Evolutionary conservation across 2,113 vertebrate genomes (phyloP).

Genomic region (Lepus europaeus): DNA sequence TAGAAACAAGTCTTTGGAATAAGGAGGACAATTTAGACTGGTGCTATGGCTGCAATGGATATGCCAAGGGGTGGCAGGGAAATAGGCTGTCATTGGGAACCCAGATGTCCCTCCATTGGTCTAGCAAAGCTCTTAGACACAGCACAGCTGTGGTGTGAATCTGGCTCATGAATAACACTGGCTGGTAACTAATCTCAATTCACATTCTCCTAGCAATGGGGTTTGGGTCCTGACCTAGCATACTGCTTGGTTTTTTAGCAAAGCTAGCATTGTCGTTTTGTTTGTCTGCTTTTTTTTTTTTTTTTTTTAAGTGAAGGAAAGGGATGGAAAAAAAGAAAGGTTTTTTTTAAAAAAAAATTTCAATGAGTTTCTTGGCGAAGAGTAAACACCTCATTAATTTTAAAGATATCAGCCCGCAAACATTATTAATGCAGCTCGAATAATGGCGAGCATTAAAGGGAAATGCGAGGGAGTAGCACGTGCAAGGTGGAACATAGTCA

Average conservation of each 20-base stretch:
- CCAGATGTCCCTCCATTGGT: not conserved
- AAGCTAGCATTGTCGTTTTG: not conserved
- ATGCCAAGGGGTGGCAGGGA: not conserved
- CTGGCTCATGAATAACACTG: too few species aligned
- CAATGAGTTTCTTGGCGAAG: slow-evolving; percentile 82
- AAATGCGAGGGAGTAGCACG: slow-evolving; percentile 70
- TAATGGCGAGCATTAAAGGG: slow-evolving; percentile 83
- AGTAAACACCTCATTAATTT: slow-evolving; percentile 89
- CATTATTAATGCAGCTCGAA: slow-evolving; percentile 84
- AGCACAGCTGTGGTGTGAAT: not conserved
- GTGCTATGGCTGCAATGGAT: not conserved
- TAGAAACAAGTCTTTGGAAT: not conserved
- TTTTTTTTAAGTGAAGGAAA: not conserved
- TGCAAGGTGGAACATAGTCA: slow-evolving; percentile 62
- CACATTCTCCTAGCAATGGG: not conserved
- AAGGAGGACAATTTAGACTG: not conserved
- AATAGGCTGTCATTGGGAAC: not conserved
- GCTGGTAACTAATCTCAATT: not conserved
- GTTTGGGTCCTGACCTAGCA: not conserved
- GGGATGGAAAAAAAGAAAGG: not conserved
- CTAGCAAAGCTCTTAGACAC: not conserved
- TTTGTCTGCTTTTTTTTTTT: slow-evolving; percentile 8
- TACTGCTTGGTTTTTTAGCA: slow-evolving; percentile 19
- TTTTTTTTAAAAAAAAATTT: slow-evolving; percentile 56
- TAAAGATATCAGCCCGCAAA: slow-evolving; percentile 85